Evolutionary conservation across 2,113 vertebrate species (phyloP).

Genomic region (Carollia perspicillata): DNA sequence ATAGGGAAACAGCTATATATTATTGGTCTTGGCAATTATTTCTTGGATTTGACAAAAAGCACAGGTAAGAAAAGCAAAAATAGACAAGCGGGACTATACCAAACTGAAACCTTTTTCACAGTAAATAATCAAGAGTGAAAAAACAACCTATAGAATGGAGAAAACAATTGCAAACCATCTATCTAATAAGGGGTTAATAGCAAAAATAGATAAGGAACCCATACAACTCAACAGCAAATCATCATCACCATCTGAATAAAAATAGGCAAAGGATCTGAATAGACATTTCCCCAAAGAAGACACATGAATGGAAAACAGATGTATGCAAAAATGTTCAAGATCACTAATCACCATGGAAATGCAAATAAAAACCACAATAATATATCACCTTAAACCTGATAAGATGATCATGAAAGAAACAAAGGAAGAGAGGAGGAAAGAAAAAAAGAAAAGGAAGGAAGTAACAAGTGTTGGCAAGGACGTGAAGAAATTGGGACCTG

Average conservation of each 20-base stretch:
- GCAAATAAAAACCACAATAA: not conserved
- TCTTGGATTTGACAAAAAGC: not conserved
- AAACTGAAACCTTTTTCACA: not conserved
- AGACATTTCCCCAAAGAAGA: not conserved
- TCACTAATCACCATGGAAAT: not conserved
- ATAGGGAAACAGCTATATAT: not conserved
- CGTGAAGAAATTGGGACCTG: not conserved
- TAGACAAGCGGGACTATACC: not conserved
- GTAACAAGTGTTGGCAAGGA: not conserved
- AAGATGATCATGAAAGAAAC: not conserved
- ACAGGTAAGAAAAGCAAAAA: not conserved
- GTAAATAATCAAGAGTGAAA: not conserved
- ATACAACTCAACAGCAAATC: not conserved
- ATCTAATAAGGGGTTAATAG: not conserved
- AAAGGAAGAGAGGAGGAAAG: not conserved
- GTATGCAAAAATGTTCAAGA: not conserved
- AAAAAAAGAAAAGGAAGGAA: not conserved
- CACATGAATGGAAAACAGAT: not conserved
- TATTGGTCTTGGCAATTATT: not conserved
- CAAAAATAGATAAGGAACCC: not conserved
- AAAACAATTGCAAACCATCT: not conserved
- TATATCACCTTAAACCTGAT: not conserved
- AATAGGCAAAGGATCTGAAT: not conserved
- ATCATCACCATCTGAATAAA: not conserved
- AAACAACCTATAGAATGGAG: not conserved